Conservation (phyloP, 2,888 invertebrate species). For the Fragum whitleyi region DNA sequence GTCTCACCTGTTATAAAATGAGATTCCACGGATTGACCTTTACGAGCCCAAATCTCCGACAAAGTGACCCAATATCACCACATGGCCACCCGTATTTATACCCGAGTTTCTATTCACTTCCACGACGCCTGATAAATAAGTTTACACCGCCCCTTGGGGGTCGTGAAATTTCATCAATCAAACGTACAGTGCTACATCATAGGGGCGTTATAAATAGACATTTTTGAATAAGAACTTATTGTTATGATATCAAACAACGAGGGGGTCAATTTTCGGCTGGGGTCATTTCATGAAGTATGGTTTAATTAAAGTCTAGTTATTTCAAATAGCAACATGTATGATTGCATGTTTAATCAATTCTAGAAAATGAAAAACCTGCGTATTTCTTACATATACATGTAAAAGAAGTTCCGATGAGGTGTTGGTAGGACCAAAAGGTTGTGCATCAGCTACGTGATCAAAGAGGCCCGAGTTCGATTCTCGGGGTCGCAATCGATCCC, state of each 20-base stretch:
- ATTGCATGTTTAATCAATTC: no score
- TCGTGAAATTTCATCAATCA: not conserved
- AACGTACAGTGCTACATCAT: not conserved
- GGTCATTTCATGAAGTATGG: not conserved
- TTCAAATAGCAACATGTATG: no score
- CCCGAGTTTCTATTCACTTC: not conserved
- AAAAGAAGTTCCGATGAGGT: no score
- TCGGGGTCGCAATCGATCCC: no score
- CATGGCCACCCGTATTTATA: conserved; percentile 34
- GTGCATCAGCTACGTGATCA: no score
- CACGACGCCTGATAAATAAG: conserved; percentile 23
- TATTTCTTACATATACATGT: no score
- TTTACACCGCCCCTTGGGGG: not conserved
- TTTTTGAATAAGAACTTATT: not conserved
- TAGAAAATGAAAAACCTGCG: no score
- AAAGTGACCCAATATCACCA: conserved; percentile 39
- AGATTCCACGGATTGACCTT: conserved; percentile 27
- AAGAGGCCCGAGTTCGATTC: no score
- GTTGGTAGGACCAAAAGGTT: no score
- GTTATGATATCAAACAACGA: not conserved
- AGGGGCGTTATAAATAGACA: not conserved
- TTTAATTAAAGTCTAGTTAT: no score
- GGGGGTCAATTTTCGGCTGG: not conserved
- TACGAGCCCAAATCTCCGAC: conserved; percentile 17
- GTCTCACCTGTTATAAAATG: conserved; percentile 15